Base-by-base conservation (phyloP, 2,113 vertebrate species). In the Suncus etruscus region DNA sequence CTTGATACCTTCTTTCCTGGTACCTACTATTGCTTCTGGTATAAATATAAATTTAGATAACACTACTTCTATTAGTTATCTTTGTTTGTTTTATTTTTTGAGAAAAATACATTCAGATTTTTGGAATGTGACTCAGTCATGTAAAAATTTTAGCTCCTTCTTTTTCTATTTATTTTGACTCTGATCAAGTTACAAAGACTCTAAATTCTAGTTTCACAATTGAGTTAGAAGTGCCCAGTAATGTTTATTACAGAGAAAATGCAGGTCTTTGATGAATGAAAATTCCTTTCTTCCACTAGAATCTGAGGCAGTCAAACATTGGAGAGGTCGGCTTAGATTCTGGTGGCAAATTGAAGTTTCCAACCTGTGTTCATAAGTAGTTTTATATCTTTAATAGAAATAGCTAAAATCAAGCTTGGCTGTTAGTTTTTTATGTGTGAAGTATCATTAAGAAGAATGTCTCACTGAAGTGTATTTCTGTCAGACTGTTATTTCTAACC, bases 371-470 rank as follows among this genome's bases (percentile, higher is more conserved):
- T 89, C 39, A 3, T 20, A 73, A 0, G 2, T 61, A 93, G 31
- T 8, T 79, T 93, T 72, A 18, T 10, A n/a, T 70, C 39, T 90
- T 87, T 87, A 25, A 39, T 89, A 48, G 65, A 54, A 92, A 32
- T 91, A 70, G 27, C 25, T 73, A 22, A 20, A 69, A 39, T 47
- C 80, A 39, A 83, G 1, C 9, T 48, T 8, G 50, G 11, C n/a
- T 90, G 1, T 73, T 90, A 90, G 61, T 78, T 32, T 87, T 91
- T 8, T 45, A 6, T 83, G 20, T 86, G 24, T 75, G 74, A 91
- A 69, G 22, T 32, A 32, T 61, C 77, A 89, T 10, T 80, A 79
- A 87, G 39, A 8, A 72, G 18, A 31, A 68, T 32, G 32, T 83
- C 86, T 84, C 29, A 18, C 25, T 68, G 22, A 89, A n/a, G 75